Conservation (phyloP, 2,113 vertebrate genomes). For the Chinchilla lanigera region DNA sequence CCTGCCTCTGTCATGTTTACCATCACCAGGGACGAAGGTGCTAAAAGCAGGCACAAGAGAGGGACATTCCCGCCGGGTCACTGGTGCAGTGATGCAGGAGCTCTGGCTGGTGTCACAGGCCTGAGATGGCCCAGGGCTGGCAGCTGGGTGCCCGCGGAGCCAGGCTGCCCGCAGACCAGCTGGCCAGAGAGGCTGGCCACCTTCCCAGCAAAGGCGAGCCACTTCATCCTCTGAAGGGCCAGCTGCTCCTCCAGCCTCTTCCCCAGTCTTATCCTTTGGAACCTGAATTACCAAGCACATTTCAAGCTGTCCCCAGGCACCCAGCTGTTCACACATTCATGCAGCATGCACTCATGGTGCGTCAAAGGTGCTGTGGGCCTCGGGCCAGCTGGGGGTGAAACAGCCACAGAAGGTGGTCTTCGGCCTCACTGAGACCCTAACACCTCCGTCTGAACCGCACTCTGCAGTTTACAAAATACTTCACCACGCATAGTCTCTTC, state of each 20-base stretch:
- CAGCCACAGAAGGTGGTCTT: not conserved
- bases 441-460: not conserved
- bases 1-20: not conserved
- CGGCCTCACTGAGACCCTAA: not conserved
- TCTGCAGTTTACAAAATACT: not conserved
- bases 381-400: not conserved
- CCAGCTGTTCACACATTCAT: not conserved
- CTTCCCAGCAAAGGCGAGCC: not conserved
- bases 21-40: conserved; percentile 56
- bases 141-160: not conserved
- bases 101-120: not conserved
- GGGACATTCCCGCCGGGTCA: conserved; percentile 56
- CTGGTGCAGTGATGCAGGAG: not conserved
- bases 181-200: not conserved
- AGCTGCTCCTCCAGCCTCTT: conserved; percentile 26
- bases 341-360: not conserved
- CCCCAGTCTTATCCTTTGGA: conserved; percentile 31
- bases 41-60: not conserved
- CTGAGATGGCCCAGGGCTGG: conserved; percentile 32
- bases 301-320: not conserved
- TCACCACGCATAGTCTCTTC: not conserved
- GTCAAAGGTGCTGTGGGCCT: not conserved
- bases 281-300: not conserved
- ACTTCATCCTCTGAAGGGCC: not conserved
- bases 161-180: not conserved